A percentile compares a stretch with the other conserved stretches of the same genome.
These are phyloP conservation scores for Tenualosa ilisha DNA, from an alignment of 2,797 vertebrate genomes.

Conservation along the genomic window DNA sequence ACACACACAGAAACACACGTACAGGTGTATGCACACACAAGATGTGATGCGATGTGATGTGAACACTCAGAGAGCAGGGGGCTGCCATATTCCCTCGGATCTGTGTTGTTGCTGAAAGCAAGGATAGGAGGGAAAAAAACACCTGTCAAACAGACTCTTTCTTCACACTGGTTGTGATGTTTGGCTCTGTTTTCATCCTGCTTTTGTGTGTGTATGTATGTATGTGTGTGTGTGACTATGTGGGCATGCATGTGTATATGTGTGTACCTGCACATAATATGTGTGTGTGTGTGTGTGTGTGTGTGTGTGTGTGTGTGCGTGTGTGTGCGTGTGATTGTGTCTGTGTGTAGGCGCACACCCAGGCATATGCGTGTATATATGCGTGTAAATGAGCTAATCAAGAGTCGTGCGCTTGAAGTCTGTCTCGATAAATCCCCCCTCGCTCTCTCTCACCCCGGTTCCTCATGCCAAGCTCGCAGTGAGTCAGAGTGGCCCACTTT, in stretches of 20 bases:
- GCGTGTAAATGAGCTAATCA: conserved; percentile 47
- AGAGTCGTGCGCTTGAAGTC: conserved; percentile 58
- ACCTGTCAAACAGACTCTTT: conserved; percentile 2
- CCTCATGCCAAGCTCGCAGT: conserved; percentile 49
- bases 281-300: not conserved
- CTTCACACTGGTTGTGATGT: conserved; percentile 8
- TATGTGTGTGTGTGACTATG: not conserved
- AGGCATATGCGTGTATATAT: not conserved
- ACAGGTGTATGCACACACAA: not conserved
- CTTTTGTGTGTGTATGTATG: not conserved
- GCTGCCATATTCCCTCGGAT: not conserved
- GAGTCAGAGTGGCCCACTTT: conserved; percentile 47
- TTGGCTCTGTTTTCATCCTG: not conserved
- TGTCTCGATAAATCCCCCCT: conserved; percentile 54
- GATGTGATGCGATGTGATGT: not conserved
- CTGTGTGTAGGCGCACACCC: not conserved
- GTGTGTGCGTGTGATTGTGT: not conserved
- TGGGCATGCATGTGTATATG: not conserved
- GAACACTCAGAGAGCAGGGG: not conserved
- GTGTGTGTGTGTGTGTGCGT: not conserved
- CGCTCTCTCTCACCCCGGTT: conserved; percentile 64
- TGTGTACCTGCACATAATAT: not conserved
- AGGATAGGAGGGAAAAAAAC: not conserved
- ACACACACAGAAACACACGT: not conserved
- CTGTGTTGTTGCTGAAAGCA: not conserved